Conservation (phyloP, 2,888 invertebrate genomes). For the Drosophila kanekoi region DNA sequence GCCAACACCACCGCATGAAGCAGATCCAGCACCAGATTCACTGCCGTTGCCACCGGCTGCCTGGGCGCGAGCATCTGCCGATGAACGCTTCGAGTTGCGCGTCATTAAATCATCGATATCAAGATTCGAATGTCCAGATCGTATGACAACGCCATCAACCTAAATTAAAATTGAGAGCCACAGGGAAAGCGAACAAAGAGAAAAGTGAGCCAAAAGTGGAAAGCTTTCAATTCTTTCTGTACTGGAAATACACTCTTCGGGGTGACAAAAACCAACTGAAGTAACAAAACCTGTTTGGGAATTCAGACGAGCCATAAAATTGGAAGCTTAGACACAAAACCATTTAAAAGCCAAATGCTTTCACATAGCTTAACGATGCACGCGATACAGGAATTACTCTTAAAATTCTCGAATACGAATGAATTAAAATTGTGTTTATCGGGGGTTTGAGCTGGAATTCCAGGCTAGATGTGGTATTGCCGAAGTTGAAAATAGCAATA, state of each 20-base stretch:
- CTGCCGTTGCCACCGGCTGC: constrained; percentile 51
- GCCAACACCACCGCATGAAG: constrained; percentile 49
- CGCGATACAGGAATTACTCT: too few relatives aligned
- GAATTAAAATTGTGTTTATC: too few relatives aligned
- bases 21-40: constrained; percentile 44
- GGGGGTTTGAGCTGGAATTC: too few relatives aligned
- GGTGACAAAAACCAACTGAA: constrained; percentile 37
- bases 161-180: constrained; percentile 76
- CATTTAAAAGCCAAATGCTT: too few relatives aligned
- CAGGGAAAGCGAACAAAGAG: constrained; percentile 34
- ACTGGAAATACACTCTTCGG: too few relatives aligned
- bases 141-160: constrained; percentile 96
- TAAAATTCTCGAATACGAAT: too few relatives aligned
- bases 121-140: constrained; percentile 92
- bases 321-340: too few relatives aligned
- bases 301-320: constrained; percentile 30
- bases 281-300: constrained; percentile 67
- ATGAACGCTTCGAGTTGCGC: constrained; percentile 85
- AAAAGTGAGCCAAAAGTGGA: constrained; percentile 13
- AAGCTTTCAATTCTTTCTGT: constrained; percentile 19
- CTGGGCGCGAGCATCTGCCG: constrained; percentile 65
- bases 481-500: not conserved
- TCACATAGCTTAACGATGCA: too few relatives aligned
- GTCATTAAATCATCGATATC: constrained; percentile 85
- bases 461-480: too few relatives aligned